These are phyloP conservation scores for Peromyscus aztecus DNA, from an alignment of 2,797 vertebrate species.

Conservation along the genomic window DNA sequence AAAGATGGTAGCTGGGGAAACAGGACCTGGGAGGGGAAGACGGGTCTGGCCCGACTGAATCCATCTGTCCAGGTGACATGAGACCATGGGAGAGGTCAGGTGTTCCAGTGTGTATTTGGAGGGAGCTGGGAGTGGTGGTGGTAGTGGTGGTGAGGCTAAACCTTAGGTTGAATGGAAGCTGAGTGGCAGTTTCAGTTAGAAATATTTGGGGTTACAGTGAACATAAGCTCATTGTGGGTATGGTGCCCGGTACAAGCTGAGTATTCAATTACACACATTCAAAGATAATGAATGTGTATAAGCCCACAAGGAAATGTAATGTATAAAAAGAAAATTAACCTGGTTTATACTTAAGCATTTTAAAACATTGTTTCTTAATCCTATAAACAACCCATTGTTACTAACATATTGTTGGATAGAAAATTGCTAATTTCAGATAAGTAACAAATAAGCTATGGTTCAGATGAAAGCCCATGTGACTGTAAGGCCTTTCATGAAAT, in stretches of 20 bases:
- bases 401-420: conserved; percentile 26
- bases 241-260: not conserved
- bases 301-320: conserved; percentile 18
- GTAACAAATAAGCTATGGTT: conserved; percentile 9
- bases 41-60: not conserved
- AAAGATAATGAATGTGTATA: not conserved
- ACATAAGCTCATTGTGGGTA: not conserved
- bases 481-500: conserved; percentile 11
- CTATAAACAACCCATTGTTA: conserved; percentile 47
- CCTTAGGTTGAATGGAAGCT: not conserved
- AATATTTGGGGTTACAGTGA: not conserved
- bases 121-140: not conserved
- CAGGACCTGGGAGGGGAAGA: not conserved
- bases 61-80: not conserved
- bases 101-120: not conserved
- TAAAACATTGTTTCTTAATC: conserved; percentile 54
- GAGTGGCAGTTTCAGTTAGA: conserved; percentile 26
- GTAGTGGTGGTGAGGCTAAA: not conserved
- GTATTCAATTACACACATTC: not conserved
- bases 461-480: not conserved
- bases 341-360: conserved; percentile 28
- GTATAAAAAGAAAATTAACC: not conserved
- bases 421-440: conserved; percentile 23
- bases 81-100: not conserved
- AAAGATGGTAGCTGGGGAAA: conserved; percentile 1